Conservation (phyloP, 1,140 invertebrate genomes). For the Ruditapes philippinarum region DNA sequence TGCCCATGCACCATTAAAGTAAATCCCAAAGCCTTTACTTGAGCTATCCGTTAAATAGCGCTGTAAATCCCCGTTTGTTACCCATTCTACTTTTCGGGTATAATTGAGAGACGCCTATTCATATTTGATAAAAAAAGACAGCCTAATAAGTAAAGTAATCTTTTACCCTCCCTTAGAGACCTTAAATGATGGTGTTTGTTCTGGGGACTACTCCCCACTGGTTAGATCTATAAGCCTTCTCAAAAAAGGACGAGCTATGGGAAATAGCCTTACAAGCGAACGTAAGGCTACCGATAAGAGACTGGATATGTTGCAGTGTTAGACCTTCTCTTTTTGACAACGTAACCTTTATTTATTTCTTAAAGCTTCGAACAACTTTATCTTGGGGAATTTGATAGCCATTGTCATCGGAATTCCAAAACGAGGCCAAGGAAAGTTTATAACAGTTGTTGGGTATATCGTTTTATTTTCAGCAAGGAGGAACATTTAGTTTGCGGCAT, state of each 20-base stretch:
- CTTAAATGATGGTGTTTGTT: conserved; percentile 2
- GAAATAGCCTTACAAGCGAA: not conserved
- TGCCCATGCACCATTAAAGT: not conserved
- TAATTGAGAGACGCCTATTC: not conserved
- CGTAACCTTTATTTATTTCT: not conserved
- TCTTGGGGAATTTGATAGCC: not conserved
- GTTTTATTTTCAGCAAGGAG: conserved; percentile 24
- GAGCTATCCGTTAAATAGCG: conserved; percentile 30
- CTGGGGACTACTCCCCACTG: not conserved
- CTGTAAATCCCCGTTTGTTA: not conserved
- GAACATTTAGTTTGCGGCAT: not conserved
- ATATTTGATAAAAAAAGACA: not conserved
- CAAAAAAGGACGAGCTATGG: not conserved
- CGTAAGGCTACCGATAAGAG: not conserved
- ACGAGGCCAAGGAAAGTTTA: conserved; percentile 14
- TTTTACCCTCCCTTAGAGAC: not conserved
- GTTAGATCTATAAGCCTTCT: not conserved
- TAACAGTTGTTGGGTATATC: not conserved
- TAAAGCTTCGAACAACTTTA: not conserved
- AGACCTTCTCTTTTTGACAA: not conserved
- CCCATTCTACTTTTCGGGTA: not conserved
- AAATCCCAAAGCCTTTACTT: not conserved
- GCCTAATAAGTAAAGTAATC: not conserved
- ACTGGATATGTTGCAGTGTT: not conserved
- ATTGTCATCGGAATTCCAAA: not conserved